A percentile compares a stretch with the other conserved stretches of the same genome.
phyloP scores from a whole-genome alignment of 2,888 invertebrate genomes.

The Monochamus alternatus region DNA sequence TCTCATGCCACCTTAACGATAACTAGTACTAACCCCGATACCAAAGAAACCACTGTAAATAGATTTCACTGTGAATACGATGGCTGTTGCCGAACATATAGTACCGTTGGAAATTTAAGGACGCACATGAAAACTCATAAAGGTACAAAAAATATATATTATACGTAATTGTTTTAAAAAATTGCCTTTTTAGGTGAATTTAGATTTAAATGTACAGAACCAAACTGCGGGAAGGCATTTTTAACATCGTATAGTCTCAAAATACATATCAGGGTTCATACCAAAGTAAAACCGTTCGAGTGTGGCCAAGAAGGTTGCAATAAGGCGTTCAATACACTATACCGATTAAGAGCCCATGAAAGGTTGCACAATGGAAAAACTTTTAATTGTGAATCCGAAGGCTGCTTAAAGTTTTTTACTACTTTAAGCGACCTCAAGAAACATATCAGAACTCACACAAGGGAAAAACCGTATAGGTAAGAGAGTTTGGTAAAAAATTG shows the following conservation, averaged over 20 bases:
- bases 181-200: constrained; percentile 86
- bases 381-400: constrained; percentile 89
- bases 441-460: constrained; percentile 93
- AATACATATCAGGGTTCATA: constrained; percentile 95
- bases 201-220: constrained; percentile 91
- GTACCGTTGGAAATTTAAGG: constrained; percentile 93
- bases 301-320: constrained; percentile 88
- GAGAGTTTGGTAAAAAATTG: constrained; percentile 61
- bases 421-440: constrained; percentile 95
- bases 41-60: constrained; percentile 74
- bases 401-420: constrained; percentile 93
- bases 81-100: constrained; percentile 91
- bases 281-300: constrained; percentile 92
- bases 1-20: constrained; percentile 81
- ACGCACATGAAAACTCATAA: constrained; percentile 97
- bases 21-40: constrained; percentile 75
- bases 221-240: constrained; percentile 93
- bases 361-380: constrained; percentile 95
- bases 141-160: constrained; percentile 75
- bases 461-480: constrained; percentile 91
- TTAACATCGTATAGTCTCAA: constrained; percentile 95
- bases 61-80: constrained; percentile 92
- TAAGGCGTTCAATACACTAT: constrained; percentile 95
- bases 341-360: constrained; percentile 93
- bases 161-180: neutral